Evolutionary conservation across 53 echinoderm and acorn worm genomes (phyloP).

Genomic region (Actinopyga echinites): DNA sequence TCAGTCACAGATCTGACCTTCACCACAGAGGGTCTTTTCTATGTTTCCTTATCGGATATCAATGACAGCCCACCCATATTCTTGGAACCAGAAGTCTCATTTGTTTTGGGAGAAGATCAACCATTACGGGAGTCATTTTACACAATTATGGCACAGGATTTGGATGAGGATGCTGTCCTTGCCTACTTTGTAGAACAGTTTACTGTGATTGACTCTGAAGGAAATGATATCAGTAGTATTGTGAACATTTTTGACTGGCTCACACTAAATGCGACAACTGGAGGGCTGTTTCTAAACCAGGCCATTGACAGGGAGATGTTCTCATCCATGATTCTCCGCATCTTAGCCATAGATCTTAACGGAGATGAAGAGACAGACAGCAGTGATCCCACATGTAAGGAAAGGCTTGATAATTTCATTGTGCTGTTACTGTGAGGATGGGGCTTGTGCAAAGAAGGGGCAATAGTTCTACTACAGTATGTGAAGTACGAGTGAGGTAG

Average conservation of each 20-base stretch:
- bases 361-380: background rate
- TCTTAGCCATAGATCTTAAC: conserved; percentile 64
- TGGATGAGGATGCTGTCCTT: conserved; percentile 61
- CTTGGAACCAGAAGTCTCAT: conserved; percentile 36
- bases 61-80: conserved; percentile 84
- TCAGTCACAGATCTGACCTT: conserved; percentile 70
- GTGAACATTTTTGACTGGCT: conserved; percentile 67
- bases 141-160: conserved; percentile 61
- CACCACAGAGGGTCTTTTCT: conserved; percentile 62
- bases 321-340: conserved; percentile 48
- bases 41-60: conserved; percentile 75
- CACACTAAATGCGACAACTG: conserved; percentile 52
- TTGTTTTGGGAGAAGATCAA: conserved; percentile 63
- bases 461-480: too few relatives aligned
- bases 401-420: background rate
- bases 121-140: conserved; percentile 58
- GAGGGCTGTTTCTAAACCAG: conserved; percentile 50
- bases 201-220: conserved; percentile 57
- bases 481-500: too few relatives aligned
- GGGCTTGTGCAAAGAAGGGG: too few relatives aligned
- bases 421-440: too few relatives aligned
- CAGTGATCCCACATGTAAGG: conserved; percentile 14
- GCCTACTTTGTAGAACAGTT: conserved; percentile 66
- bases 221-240: conserved; percentile 35
- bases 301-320: conserved; percentile 75